phyloP scores from a whole-genome alignment of 2,113 vertebrate genomes.

The Triplophysa tibetana region DNA sequence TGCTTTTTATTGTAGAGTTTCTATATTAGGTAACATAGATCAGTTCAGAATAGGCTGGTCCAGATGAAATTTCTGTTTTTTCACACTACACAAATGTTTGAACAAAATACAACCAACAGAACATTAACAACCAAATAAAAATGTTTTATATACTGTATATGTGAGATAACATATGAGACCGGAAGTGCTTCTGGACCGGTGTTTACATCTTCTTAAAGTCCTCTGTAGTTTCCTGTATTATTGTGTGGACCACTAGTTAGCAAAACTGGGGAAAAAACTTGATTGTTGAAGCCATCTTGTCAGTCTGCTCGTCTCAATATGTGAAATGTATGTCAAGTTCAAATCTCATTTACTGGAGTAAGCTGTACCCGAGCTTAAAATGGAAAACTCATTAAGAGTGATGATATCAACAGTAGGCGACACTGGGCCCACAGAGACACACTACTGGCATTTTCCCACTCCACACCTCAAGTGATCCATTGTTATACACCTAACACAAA shows the following conservation, averaged over 20 bases:
- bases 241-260: too few relatives aligned
- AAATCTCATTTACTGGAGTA: constrained; percentile 8
- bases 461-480: constrained; percentile 14
- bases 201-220: too few relatives aligned
- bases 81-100: too few relatives aligned
- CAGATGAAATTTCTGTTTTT: too few relatives aligned
- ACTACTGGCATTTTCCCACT: constrained; percentile 5
- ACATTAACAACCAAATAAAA: too few relatives aligned
- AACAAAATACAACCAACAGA: too few relatives aligned
- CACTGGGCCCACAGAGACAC: constrained; percentile 1
- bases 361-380: constrained; percentile 33
- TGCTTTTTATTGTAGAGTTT: not conserved
- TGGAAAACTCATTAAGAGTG: constrained; percentile 52
- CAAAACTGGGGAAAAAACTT: not conserved
- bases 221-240: not conserved
- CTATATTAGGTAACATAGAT: too few relatives aligned
- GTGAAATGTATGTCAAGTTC: constrained; percentile 34
- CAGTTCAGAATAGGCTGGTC: too few relatives aligned
- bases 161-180: too few relatives aligned
- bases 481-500: not conserved
- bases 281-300: not conserved
- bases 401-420: constrained; percentile 19
- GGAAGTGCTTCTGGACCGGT: too few relatives aligned
- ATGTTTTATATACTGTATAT: too few relatives aligned
- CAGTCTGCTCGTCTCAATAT: not conserved